Conservation (phyloP, 2,888 invertebrate species). For the Diaprepes abbreviatus region DNA sequence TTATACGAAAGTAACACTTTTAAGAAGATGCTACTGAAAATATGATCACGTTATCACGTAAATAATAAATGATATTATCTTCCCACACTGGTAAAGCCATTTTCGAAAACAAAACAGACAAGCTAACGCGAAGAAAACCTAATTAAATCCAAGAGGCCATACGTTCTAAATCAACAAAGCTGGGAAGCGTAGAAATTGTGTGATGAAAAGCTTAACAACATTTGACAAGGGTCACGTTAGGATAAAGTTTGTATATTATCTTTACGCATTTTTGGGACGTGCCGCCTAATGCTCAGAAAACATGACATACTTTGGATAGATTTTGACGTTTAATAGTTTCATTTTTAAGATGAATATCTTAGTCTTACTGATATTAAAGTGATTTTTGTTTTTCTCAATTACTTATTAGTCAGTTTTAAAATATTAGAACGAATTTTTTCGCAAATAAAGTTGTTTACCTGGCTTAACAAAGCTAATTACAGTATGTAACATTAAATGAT, state of each 20-base stretch:
- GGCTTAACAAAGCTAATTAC: too few relatives aligned
- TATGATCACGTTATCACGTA: background rate
- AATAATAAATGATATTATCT: constrained; percentile 6
- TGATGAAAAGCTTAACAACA: constrained; percentile 15
- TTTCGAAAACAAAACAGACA: constrained; percentile 3
- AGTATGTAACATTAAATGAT: too few relatives aligned
- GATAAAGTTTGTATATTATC: constrained; percentile 14
- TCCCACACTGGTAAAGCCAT: background rate
- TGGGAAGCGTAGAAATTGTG: constrained; percentile 9
- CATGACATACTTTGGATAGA: background rate
- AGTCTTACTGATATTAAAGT: too few relatives aligned
- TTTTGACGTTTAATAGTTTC: too few relatives aligned
- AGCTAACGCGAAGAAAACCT: constrained; percentile 10
- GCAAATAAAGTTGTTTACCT: too few relatives aligned
- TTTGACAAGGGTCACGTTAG: constrained; percentile 14
- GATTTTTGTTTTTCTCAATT: too few relatives aligned
- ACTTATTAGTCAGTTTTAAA: too few relatives aligned
- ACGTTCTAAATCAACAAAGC: constrained; percentile 13
- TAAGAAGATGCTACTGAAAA: too few relatives aligned
- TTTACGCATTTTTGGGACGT: constrained; percentile 6
- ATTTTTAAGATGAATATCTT: too few relatives aligned
- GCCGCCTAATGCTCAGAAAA: background rate
- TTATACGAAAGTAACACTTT: constrained; percentile 5
- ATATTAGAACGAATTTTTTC: too few relatives aligned
- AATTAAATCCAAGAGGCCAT: constrained; percentile 13